These are phyloP conservation scores for Garrulus glandarius DNA, from an alignment of 2,797 vertebrate genomes.

Conservation along the genomic window DNA sequence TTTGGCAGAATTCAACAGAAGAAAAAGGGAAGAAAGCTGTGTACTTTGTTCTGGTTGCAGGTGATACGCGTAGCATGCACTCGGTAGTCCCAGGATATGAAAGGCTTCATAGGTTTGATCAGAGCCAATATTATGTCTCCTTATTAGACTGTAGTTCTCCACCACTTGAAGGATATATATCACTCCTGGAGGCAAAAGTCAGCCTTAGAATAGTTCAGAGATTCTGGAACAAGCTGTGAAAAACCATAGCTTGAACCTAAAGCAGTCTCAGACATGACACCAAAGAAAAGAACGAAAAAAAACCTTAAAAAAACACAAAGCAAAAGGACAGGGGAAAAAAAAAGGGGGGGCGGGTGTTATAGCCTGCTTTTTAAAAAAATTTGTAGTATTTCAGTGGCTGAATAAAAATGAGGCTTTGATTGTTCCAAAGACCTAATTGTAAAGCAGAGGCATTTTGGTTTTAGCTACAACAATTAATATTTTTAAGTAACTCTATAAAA, in stretches of 20 bases:
- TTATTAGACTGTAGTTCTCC: not conserved
- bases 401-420: not conserved
- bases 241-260: not conserved
- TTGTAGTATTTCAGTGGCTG: not conserved
- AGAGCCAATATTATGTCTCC: not conserved
- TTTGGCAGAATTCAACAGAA: not conserved
- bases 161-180: not conserved
- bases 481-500: not conserved
- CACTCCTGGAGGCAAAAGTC: not conserved
- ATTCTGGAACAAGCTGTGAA: not conserved
- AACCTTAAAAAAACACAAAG: not conserved
- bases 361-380: not conserved
- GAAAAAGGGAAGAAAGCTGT: not conserved
- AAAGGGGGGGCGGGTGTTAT: accelerated
- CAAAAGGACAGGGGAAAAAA: not conserved
- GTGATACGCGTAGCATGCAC: not conserved
- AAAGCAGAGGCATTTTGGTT: not conserved
- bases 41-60: not conserved
- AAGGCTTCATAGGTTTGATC: not conserved
- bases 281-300: not conserved
- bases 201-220: not conserved
- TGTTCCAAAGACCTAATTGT: not conserved
- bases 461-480: not conserved
- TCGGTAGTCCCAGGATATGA: not conserved
- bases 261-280: not conserved